Conservation (phyloP, 2,888 invertebrate species). For the Hypercompe scribonia region DNA sequence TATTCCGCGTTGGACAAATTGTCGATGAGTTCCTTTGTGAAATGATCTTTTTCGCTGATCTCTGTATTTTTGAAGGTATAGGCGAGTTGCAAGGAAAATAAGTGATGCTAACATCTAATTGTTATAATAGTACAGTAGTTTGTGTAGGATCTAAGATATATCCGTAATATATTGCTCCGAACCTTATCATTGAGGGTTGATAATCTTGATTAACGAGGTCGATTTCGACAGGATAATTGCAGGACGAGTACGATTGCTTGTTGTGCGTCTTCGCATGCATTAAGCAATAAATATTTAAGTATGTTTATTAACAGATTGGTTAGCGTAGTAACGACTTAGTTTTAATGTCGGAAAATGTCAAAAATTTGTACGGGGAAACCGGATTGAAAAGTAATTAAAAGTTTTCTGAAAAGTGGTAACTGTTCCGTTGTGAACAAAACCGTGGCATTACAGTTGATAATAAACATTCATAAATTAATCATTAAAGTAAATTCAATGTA, state of each 20-base stretch:
- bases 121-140: not conserved
- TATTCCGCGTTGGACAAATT: slow-evolving; percentile 34
- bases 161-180: not conserved
- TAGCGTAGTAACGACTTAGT: not conserved
- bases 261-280: not conserved
- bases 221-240: not conserved
- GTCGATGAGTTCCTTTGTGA: slow-evolving; percentile 35
- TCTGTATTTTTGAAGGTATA: slow-evolving; percentile 5
- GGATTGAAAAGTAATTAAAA: too few species aligned
- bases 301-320: not conserved
- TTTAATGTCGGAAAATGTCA: too few species aligned
- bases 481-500: not conserved
- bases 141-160: not conserved
- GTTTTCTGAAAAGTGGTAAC: too few species aligned
- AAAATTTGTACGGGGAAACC: too few species aligned
- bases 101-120: not conserved
- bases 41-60: slow-evolving; percentile 30
- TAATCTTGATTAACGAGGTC: not conserved
- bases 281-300: not conserved
- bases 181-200: not conserved
- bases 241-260: not conserved
- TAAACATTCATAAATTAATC: not conserved
- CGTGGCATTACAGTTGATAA: too few species aligned
- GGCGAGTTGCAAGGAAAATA: not conserved
- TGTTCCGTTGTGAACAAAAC: too few species aligned